A percentile compares a stretch with the other conserved stretches of the same genome.
These are phyloP conservation scores for Euura saliciscinereae DNA, from an alignment of 1,140 invertebrate species.

Conservation along the genomic window DNA sequence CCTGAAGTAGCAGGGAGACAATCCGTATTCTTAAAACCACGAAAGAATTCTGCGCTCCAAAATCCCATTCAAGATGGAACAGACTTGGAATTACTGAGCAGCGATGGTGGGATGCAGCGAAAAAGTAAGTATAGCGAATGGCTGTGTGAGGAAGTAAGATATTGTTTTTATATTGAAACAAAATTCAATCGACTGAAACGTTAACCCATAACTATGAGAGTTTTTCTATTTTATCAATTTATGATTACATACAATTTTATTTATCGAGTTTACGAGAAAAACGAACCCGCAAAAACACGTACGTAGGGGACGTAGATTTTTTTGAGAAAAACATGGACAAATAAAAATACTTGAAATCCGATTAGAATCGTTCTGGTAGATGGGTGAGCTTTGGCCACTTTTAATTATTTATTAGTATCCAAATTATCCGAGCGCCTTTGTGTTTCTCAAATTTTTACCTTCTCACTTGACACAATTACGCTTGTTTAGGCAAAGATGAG, in stretches of 20 bases:
- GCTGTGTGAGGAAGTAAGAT: background rate
- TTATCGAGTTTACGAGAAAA: constrained; percentile 16
- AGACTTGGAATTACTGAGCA: constrained; percentile 38
- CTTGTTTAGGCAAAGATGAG: constrained; percentile 26
- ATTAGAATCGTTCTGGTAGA: constrained; percentile 30
- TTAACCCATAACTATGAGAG: constrained; percentile 15
- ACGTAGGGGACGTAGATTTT: background rate
- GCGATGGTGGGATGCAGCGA: constrained; percentile 46
- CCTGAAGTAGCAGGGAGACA: constrained; percentile 12
- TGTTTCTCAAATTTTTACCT: too few relatives aligned
- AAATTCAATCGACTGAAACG: constrained; percentile 9
- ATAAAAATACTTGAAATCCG: constrained; percentile 18
- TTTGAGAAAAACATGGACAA: constrained; percentile 15
- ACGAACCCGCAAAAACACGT: constrained; percentile 13
- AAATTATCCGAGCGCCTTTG: too few relatives aligned
- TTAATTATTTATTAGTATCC: too few relatives aligned
- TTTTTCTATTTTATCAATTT: constrained; percentile 5
- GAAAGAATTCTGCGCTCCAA: constrained; percentile 52
- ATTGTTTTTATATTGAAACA: constrained; percentile 13
- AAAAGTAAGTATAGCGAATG: constrained; percentile 36
- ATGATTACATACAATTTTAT: background rate
- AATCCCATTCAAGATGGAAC: constrained; percentile 37
- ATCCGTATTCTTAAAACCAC: constrained; percentile 46
- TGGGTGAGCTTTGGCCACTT: too few relatives aligned
- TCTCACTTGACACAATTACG: too few relatives aligned